Evolutionary conservation across 2,113 vertebrate species (phyloP), one percentile per base, ranked within the genome.

Genomic region (Corynorhinus townsendii): DNA sequence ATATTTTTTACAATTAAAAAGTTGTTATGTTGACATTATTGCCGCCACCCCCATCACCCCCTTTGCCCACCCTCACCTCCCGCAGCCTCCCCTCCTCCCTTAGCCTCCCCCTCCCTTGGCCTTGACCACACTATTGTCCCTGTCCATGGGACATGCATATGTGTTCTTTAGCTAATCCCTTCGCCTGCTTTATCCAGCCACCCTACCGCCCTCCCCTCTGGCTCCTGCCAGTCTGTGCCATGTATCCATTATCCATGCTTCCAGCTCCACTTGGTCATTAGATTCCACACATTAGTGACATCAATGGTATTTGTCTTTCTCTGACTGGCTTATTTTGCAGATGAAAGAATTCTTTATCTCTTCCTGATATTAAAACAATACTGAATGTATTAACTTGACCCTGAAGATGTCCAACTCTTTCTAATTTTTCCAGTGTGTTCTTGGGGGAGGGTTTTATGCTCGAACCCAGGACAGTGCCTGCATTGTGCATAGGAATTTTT

Each of bases 291-390:
- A n/a, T 68, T 68, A 68, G 64, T 68, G 33, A 68, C 33, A n/a
- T 68, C 30, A 68, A n/a, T 68, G 64, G 64, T n/a, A 68, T n/a
- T 68, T 68, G 64, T 68, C 64, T 68, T n/a, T n/a, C 64, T 68
- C 30, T 68, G 64, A n/a, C 33, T 68, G 15, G 64, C 33, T 68
- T n/a, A 68, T 68, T 68, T 68, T 68, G 30, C 64, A 68, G 64
- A 68, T n/a, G 15, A 68, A 68, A 68, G 6, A n/a, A n/a, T 68
- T 68, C 33, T n/a, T 68, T 68, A n/a, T 68, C 33, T n/a, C 33
- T 68, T 75, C 52, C 82, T 62, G 30, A 82, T 28, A 95, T 91
- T 77, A 91, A 86, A 95, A 93, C 28, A 85, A n/a, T 45, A 87
- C 7, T n/a, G 24, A n/a, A 49, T 40, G 26, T 62, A 72, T 69